A percentile compares a stretch with the other conserved stretches of the same genome.
phyloP scores from a whole-genome alignment of 2,888 invertebrate species.

The Drosophila ezoana region DNA sequence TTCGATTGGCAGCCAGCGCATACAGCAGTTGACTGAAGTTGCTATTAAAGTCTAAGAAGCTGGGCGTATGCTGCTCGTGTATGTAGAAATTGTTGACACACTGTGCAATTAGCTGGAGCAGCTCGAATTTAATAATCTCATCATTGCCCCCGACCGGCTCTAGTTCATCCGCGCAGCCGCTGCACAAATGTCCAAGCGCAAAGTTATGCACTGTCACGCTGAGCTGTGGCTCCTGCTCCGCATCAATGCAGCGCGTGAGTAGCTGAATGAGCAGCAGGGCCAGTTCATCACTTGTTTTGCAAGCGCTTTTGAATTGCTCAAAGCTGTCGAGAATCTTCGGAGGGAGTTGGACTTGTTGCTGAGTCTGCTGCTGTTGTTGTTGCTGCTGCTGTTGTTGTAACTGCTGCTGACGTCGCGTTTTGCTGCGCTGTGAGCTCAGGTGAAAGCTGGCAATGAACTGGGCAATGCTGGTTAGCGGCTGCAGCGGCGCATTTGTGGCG shows the following conservation, averaged over 20 bases:
- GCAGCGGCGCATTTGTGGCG: constrained; percentile 55
- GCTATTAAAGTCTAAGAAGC: constrained; percentile 72
- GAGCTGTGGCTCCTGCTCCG: constrained; percentile 75
- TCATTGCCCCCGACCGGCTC: constrained; percentile 57
- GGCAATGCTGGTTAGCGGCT: constrained; percentile 57
- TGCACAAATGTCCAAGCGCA: constrained; percentile 78
- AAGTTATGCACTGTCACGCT: constrained; percentile 82
- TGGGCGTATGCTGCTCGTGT: constrained; percentile 64
- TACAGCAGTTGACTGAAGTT: constrained; percentile 74
- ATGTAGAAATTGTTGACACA: constrained; percentile 82
- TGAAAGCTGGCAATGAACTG: constrained; percentile 77
- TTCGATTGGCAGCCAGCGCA: constrained; percentile 65
- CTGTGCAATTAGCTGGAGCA: constrained; percentile 77
- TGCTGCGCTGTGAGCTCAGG: constrained; percentile 68
- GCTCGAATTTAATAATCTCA: constrained; percentile 79
- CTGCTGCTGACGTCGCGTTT: constrained; percentile 40
- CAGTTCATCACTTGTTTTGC: constrained; percentile 82
- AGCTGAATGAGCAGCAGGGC: constrained; percentile 82
- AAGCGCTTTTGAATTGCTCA: constrained; percentile 56
- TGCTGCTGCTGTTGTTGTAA: constrained; percentile 21
- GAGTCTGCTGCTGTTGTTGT: constrained; percentile 17
- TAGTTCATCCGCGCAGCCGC: constrained; percentile 34
- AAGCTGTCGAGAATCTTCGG: constrained; percentile 36
- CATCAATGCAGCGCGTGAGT: constrained; percentile 79
- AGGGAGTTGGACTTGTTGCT: constrained; percentile 11